These are phyloP conservation scores for Eublepharis macularius DNA, from an alignment of 2,113 vertebrate species.

Conservation along the genomic window DNA sequence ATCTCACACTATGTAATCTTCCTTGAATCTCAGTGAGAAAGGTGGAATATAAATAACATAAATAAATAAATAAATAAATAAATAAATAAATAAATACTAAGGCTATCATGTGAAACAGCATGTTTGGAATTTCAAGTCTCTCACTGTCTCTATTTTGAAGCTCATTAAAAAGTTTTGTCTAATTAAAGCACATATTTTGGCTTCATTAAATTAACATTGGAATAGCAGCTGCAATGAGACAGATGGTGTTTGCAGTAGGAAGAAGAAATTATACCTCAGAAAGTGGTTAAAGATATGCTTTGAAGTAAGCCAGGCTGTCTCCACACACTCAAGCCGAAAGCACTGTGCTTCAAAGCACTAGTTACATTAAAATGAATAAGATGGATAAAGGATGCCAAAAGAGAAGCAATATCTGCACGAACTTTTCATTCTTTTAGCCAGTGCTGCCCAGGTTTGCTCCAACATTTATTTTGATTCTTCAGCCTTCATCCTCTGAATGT, in stretches of 20 bases:
- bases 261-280: neutral
- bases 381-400: neutral
- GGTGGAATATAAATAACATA: too few relatives aligned
- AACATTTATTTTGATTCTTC: neutral
- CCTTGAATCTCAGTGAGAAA: too few relatives aligned
- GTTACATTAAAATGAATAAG: neutral
- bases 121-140: neutral
- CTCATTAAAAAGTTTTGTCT: slow-evolving; percentile 22
- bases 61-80: too few relatives aligned
- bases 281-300: neutral
- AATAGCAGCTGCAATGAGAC: slow-evolving; percentile 4
- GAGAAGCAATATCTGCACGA: neutral
- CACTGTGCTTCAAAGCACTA: neutral
- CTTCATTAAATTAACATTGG: slow-evolving; percentile 4
- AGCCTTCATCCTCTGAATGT: neutral
- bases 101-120: neutral
- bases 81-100: too few relatives aligned
- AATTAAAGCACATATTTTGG: slow-evolving; percentile 1
- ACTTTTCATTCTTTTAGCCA: neutral
- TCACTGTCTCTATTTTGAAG: neutral
- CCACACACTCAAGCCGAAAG: neutral
- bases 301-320: neutral
- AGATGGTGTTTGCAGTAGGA: neutral
- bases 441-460: neutral
- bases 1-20: too few relatives aligned